Evolutionary conservation across 2,113 vertebrate species (phyloP).

Genomic region (Genyomyrus donnyi): DNA sequence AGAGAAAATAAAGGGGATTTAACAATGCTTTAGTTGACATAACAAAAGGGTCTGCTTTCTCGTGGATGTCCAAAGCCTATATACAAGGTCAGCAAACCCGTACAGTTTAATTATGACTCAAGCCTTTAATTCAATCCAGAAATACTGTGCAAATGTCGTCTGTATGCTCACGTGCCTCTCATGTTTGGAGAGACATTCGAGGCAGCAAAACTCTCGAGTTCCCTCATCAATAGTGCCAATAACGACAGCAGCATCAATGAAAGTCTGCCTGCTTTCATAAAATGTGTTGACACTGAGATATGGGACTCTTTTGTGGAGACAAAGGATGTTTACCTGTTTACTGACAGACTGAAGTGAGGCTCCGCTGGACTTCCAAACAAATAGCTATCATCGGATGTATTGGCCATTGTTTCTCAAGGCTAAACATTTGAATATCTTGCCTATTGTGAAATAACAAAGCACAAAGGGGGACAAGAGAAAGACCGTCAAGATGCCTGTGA

Average conservation of each 20-base stretch:
- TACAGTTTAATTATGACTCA: neutral
- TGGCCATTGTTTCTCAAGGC: neutral
- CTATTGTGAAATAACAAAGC: neutral
- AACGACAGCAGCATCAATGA: neutral
- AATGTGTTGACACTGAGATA: slow-evolving; percentile 14
- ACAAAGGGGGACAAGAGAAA: neutral
- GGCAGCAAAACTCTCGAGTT: neutral
- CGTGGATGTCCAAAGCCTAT: neutral
- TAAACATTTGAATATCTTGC: slow-evolving; percentile 3
- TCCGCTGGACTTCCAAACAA: neutral
- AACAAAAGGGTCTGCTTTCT: neutral
- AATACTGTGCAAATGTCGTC: neutral
- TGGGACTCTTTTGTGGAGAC: neutral
- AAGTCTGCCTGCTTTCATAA: neutral
- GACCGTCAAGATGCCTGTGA: neutral
- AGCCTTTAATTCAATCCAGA: neutral
- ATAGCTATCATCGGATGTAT: neutral
- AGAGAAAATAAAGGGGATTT: neutral
- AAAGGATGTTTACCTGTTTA: slow-evolving; percentile 8
- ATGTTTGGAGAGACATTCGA: neutral
- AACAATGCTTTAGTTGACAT: neutral
- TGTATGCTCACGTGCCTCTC: neutral
- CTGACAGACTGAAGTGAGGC: neutral
- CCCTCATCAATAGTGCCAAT: neutral
- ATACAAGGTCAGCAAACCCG: neutral